These are phyloP conservation scores for Heteromyza rotundicornis DNA, from an alignment of 2,888 invertebrate species.

Conservation along the genomic window DNA sequence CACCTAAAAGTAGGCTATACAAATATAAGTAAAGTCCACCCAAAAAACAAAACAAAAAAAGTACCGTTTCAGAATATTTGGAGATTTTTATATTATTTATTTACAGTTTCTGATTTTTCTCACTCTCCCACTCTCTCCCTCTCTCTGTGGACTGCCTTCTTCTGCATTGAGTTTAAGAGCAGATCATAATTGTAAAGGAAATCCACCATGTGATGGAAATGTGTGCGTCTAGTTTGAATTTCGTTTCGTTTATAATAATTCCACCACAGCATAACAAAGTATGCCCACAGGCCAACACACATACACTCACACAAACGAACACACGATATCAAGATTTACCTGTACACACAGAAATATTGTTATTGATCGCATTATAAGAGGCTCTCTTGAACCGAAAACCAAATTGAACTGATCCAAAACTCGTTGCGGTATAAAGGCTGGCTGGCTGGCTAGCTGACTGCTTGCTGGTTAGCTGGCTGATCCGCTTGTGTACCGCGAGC, in stretches of 20 bases:
- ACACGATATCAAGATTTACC: slow-evolving; percentile 1
- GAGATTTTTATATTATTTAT: too few species aligned
- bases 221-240: slow-evolving; percentile 28
- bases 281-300: slow-evolving; percentile 37
- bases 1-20: too few species aligned
- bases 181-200: too few species aligned
- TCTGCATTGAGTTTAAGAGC: neutral
- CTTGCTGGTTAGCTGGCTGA: neutral
- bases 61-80: too few species aligned
- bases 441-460: too few species aligned
- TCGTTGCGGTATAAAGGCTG: too few species aligned
- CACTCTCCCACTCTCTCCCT: too few species aligned
- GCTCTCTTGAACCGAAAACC: neutral
- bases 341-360: neutral
- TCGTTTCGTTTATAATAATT: slow-evolving; percentile 27
- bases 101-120: too few species aligned
- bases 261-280: slow-evolving; percentile 43
- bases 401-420: neutral
- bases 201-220: too few species aligned
- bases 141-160: neutral
- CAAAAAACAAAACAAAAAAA: too few species aligned
- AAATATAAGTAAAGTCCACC: too few species aligned
- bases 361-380: slow-evolving; percentile 6
- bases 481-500: neutral
- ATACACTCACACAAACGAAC: slow-evolving; percentile 26